These are phyloP conservation scores for Echinometra lucunter DNA, from an alignment of 53 echinoderm and acorn worm species.

Conservation along the genomic window DNA sequence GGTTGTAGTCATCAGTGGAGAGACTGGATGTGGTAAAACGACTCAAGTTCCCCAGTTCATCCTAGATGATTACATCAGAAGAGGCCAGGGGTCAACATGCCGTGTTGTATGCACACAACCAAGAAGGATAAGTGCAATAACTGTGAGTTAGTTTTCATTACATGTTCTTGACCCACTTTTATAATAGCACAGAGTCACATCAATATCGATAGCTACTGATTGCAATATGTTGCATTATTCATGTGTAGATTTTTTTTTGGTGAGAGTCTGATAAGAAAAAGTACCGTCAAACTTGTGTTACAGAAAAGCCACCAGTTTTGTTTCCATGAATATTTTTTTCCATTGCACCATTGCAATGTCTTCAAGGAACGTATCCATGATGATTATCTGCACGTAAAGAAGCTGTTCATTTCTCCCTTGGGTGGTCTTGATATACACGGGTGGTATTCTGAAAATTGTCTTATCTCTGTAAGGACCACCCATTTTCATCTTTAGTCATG, in stretches of 20 bases:
- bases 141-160: conserved; percentile 70
- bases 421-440: too few relatives aligned
- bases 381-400: too few relatives aligned
- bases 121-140: conserved; percentile 91
- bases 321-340: too few relatives aligned
- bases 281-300: too few relatives aligned
- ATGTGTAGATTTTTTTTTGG: background rate
- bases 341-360: too few relatives aligned
- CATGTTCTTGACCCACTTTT: too few relatives aligned
- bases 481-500: too few relatives aligned
- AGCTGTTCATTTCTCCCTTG: too few relatives aligned
- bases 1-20: conserved; percentile 94
- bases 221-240: background rate
- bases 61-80: conserved; percentile 83
- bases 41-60: conserved; percentile 98
- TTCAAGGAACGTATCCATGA: too few relatives aligned
- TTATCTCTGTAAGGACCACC: too few relatives aligned
- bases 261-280: background rate
- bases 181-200: background rate
- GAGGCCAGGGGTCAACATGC: conserved; percentile 85
- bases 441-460: too few relatives aligned
- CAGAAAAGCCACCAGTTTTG: too few relatives aligned
- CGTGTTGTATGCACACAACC: conserved; percentile 93
- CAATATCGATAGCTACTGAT: background rate
- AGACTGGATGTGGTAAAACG: conserved; percentile 98